These are phyloP conservation scores for Leptinotarsa undecemlineata DNA, from an alignment of 1,140 invertebrate genomes.

Conservation along the genomic window DNA sequence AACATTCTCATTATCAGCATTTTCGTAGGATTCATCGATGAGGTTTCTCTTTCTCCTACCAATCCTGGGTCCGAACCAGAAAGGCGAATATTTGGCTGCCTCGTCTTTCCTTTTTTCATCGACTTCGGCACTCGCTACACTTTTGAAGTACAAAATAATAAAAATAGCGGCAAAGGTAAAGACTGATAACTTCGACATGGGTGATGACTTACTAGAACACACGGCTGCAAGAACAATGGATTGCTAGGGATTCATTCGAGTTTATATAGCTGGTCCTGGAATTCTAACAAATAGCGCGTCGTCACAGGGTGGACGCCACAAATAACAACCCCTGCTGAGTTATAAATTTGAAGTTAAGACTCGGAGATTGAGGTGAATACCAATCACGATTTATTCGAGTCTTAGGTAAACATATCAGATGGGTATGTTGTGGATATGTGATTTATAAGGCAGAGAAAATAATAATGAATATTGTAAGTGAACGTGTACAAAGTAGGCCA, in stretches of 20 bases:
- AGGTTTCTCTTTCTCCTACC: slow-evolving; percentile 36
- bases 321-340: slow-evolving; percentile 12
- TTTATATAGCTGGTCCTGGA: slow-evolving; percentile 18
- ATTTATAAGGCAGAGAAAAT: neutral
- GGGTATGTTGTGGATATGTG: neutral
- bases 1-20: slow-evolving; percentile 6
- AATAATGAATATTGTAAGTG: neutral
- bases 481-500: no score
- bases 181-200: slow-evolving; percentile 15
- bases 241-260: neutral
- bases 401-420: no score
- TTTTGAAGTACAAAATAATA: slow-evolving; percentile 12
- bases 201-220: neutral
- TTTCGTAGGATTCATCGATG: slow-evolving; percentile 22
- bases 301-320: neutral
- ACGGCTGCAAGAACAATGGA: neutral
- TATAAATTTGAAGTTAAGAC: slow-evolving; percentile 4
- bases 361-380: no score
- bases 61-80: slow-evolving; percentile 39
- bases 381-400: no score
- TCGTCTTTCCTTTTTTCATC: slow-evolving; percentile 4
- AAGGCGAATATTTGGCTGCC: slow-evolving; percentile 8
- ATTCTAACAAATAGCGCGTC: slow-evolving; percentile 15
- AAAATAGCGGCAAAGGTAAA: neutral
- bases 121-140: neutral